Evolutionary conservation across 2,888 invertebrate genomes (phyloP).

Genomic region (Leptarthrus brevirostris): DNA sequence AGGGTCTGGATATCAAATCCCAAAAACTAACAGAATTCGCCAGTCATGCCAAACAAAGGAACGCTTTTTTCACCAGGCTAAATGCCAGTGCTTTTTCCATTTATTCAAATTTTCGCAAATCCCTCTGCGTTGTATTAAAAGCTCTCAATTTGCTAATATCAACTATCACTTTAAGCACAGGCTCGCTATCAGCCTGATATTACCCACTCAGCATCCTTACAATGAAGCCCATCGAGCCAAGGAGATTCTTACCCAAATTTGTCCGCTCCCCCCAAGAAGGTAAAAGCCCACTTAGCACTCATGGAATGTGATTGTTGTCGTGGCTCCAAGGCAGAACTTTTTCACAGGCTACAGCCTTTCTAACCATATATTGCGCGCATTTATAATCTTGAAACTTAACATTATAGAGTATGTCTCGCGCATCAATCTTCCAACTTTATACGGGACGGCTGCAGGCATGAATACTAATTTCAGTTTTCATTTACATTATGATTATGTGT

Average conservation of each 20-base stretch:
- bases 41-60: too few species aligned
- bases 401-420: conserved; percentile 41
- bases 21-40: not conserved
- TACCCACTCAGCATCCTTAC: too few species aligned
- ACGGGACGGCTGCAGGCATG: conserved; percentile 44
- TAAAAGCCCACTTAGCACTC: conserved; percentile 22
- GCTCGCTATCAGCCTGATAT: not conserved
- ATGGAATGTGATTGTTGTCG: conserved; percentile 7
- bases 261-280: not conserved
- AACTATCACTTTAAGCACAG: not conserved
- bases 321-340: not conserved
- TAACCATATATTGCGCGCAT: conserved; percentile 29
- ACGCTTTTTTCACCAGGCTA: too few species aligned
- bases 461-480: conserved; percentile 50
- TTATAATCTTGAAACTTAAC: conserved; percentile 48
- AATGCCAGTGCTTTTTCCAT: not conserved
- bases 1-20: conserved; percentile 5
- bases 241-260: conserved; percentile 9
- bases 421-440: conserved; percentile 49
- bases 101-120: conserved; percentile 6
- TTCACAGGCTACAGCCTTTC: conserved; percentile 16
- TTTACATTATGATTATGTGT: conserved; percentile 48
- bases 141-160: not conserved
- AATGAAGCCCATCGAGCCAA: too few species aligned
- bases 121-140: not conserved